Percentiles rank a stretch among this genome's conserved stretches.
Conservation (phyloP, 2,113 vertebrate species). For the Aleadryas rufinucha region DNA sequence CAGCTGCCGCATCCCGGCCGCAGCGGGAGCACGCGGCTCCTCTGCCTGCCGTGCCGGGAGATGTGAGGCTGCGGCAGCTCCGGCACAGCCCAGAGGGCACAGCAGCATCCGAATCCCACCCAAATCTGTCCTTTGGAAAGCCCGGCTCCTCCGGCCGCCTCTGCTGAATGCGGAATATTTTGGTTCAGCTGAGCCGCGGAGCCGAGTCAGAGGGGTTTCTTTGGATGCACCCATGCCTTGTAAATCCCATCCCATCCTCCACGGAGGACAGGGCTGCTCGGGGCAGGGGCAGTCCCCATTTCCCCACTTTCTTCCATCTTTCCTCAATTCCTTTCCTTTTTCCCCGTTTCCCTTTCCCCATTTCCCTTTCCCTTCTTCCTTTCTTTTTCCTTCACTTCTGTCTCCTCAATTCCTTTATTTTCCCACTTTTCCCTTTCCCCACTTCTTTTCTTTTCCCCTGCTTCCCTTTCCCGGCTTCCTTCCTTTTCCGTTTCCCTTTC, state of each 20-base stretch:
- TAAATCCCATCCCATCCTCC: not conserved
- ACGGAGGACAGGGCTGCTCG: accelerated
- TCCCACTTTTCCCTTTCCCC: not conserved
- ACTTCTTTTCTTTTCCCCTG: too few species aligned
- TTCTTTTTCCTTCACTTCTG: too few species aligned
- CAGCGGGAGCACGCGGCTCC: not conserved
- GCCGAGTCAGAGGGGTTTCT: not conserved
- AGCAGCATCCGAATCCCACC: not conserved
- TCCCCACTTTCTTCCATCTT: not conserved
- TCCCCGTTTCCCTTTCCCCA: not conserved
- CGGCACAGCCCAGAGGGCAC: not conserved
- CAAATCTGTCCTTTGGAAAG: not conserved
- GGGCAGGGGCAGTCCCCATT: not conserved
- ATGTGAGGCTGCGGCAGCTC: not conserved
- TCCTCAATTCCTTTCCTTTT: not conserved
- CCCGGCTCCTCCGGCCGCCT: not conserved
- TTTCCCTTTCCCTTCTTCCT: too few species aligned
- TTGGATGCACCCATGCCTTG: accelerated
- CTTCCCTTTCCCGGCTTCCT: too few species aligned
- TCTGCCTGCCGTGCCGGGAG: not conserved
- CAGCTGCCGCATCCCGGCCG: not conserved
- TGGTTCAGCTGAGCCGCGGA: accelerated
- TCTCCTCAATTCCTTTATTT: too few species aligned
- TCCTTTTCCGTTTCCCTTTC: accelerated
- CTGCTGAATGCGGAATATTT: not conserved